phyloP scores from a whole-genome alignment of 2,797 vertebrate species.

The Dicrostonyx torquatus region DNA sequence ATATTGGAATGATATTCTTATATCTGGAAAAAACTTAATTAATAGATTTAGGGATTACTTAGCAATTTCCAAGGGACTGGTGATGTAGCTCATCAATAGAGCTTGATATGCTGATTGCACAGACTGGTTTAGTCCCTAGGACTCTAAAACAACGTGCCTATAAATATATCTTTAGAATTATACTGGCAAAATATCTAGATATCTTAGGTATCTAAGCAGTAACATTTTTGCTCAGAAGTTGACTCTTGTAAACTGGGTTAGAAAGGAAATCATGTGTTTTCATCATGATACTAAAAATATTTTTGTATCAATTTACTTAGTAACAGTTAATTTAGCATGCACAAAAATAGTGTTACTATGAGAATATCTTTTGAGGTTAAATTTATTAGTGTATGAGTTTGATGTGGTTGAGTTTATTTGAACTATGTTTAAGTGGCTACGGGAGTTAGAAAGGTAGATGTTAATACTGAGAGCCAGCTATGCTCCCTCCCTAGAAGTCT shows the following conservation, averaged over 20 bases:
- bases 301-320: background rate
- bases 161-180: background rate
- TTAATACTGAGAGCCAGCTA: background rate
- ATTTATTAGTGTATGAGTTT: background rate
- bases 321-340: background rate
- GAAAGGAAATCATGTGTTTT: slow-evolving; percentile 33
- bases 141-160: background rate
- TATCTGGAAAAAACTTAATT: background rate
- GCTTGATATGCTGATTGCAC: background rate
- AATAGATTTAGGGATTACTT: background rate
- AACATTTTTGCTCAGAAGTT: slow-evolving; percentile 29
- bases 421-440: background rate
- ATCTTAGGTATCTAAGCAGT: slow-evolving; percentile 31
- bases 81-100: background rate
- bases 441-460: background rate
- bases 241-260: background rate
- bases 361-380: slow-evolving; percentile 5
- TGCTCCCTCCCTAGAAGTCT: background rate
- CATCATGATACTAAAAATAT: slow-evolving; percentile 10
- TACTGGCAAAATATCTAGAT: slow-evolving; percentile 21
- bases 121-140: background rate
- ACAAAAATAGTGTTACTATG: background rate
- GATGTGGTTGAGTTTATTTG: background rate
- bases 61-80: background rate
- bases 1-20: background rate